These are phyloP conservation scores for Armadillidium nasatum DNA, from an alignment of 1,140 invertebrate species.

Conservation along the genomic window DNA sequence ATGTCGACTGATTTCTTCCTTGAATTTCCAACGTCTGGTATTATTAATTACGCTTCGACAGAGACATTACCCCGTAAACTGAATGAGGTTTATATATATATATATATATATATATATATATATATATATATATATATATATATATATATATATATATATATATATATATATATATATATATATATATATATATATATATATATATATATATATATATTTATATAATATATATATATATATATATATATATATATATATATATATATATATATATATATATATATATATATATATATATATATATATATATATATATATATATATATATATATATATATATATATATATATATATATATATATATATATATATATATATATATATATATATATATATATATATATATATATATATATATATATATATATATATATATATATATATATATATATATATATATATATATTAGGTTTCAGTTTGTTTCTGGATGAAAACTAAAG, in stretches of 20 bases:
- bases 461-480: conserved; percentile 56
- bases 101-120: too few relatives aligned
- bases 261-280: too few relatives aligned
- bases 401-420: background rate
- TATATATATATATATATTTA: too few relatives aligned
- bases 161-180: too few relatives aligned
- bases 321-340: background rate
- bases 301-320: background rate
- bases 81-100: conserved; percentile 20
- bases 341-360: conserved; percentile 4
- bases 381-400: background rate
- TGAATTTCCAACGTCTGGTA: conserved; percentile 55
- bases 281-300: conserved; percentile 4
- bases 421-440: background rate
- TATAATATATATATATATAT: too few relatives aligned
- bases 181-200: too few relatives aligned
- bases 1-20: conserved; percentile 54
- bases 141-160: too few relatives aligned
- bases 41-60: conserved; percentile 55
- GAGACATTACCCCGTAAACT: conserved; percentile 47
- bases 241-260: too few relatives aligned
- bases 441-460: background rate
- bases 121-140: background rate
- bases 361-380: background rate
- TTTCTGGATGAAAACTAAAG: conserved; percentile 63